Percentiles rank a stretch among this genome's conserved stretches.
Conservation (phyloP, 2,797 vertebrate genomes). For the Xiphorhynchus erythropygius region DNA sequence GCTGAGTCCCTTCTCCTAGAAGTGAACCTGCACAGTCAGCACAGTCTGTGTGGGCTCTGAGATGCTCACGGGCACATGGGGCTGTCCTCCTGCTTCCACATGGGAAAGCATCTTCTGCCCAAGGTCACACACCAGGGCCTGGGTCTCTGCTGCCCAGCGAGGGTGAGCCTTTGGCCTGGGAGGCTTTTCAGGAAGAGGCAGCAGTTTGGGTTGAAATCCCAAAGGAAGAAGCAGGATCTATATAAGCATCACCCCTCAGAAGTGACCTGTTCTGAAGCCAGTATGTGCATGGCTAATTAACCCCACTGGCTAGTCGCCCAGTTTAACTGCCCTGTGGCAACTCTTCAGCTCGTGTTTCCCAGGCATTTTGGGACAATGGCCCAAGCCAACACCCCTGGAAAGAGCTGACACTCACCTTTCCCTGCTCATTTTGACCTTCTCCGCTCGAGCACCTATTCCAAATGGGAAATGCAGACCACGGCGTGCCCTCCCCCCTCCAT, state of each 20-base stretch:
- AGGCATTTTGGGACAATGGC: rapidly evolving
- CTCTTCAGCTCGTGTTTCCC: neutral
- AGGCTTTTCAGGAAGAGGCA: neutral
- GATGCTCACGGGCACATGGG: neutral
- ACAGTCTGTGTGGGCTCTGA: rapidly evolving
- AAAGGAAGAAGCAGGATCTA: neutral
- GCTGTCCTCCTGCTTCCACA: neutral
- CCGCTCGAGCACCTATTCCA: neutral
- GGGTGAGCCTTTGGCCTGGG: neutral
- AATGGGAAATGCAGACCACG: rapidly evolving
- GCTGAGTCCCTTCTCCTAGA: neutral
- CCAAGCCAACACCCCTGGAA: neutral
- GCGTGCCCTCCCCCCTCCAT: neutral
- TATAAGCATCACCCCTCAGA: neutral
- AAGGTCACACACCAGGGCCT: neutral
- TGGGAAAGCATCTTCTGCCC: too few species aligned
- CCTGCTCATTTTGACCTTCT: neutral
- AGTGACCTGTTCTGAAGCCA: neutral
- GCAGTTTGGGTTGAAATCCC: neutral
- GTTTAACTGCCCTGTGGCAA: neutral
- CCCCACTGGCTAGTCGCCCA: rapidly evolving
- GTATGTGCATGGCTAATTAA: neutral
- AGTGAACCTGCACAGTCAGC: neutral
- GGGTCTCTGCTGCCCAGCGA: neutral
- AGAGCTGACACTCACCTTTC: neutral